A percentile compares a stretch with the other conserved stretches of the same genome.
Evolutionary conservation across 2,797 vertebrate genomes (phyloP).

Genomic region (Pseudomugil gertrudae): DNA sequence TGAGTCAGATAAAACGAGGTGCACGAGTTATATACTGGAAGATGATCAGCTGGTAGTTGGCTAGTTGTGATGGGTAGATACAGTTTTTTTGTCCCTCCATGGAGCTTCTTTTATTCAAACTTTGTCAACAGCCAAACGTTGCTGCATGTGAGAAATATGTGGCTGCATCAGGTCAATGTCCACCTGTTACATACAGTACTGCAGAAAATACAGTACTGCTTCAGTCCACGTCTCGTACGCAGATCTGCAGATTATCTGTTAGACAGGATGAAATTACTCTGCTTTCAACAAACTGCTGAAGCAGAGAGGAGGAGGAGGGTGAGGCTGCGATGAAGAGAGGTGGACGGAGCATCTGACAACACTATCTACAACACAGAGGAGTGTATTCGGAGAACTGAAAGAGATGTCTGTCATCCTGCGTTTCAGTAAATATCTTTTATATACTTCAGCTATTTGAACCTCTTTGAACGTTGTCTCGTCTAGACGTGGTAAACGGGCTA

Average conservation of each 20-base stretch:
- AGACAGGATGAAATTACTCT: conserved; percentile 67
- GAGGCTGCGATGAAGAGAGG: conserved; percentile 53
- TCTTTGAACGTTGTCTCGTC: conserved; percentile 72
- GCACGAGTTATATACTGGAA: no score
- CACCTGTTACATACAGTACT: conserved; percentile 38
- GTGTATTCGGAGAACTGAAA: conserved; percentile 75
- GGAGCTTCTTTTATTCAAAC: conserved; percentile 22
- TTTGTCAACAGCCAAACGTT: conserved; percentile 39
- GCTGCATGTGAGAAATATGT: conserved; percentile 52
- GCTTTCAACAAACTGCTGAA: conserved; percentile 62
- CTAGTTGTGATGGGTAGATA: no score
- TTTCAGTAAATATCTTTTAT: conserved; percentile 78
- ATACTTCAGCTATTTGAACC: conserved; percentile 50
- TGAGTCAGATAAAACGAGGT: no score
- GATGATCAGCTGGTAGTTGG: no score
- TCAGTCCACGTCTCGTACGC: conserved; percentile 57
- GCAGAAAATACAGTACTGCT: conserved; percentile 41
- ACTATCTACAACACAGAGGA: conserved; percentile 66
- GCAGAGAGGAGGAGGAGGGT: conserved; percentile 44
- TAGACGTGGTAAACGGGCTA: conserved; percentile 74
- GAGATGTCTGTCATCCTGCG: conserved; percentile 74
- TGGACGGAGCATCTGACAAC: conserved; percentile 72
- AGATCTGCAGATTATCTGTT: conserved; percentile 71
- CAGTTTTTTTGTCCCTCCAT: no score
- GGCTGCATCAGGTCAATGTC: conserved; percentile 46